Conservation (phyloP, 2,797 vertebrate genomes). For the Novumbra hubbsi region DNA sequence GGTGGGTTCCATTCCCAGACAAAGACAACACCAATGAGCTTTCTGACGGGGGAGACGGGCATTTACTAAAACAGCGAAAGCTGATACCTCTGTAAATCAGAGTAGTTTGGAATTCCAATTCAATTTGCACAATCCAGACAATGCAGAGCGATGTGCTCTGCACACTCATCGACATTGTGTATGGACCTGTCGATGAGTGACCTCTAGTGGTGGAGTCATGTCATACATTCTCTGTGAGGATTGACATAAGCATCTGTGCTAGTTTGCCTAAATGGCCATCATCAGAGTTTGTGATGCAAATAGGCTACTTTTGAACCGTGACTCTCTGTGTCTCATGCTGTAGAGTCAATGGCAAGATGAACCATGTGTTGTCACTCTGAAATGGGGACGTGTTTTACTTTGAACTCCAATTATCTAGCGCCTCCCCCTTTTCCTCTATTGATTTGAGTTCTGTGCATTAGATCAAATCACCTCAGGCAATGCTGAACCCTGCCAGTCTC, state of each 20-base stretch:
- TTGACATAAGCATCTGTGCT: neutral
- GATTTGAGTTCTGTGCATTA: neutral
- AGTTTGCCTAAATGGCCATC: neutral
- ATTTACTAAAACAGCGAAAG: conserved; percentile 11
- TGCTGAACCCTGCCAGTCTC: neutral
- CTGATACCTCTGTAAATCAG: conserved; percentile 6
- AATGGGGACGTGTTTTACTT: neutral
- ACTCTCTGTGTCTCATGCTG: neutral
- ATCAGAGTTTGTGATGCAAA: conserved; percentile 1
- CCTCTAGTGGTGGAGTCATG: conserved; percentile 54
- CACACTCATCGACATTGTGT: too few species aligned
- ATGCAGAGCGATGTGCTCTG: neutral
- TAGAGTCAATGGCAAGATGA: neutral
- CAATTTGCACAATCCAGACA: conserved; percentile 9
- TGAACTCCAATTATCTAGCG: neutral
- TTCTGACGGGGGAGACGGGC: conserved; percentile 17
- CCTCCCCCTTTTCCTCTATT: neutral
- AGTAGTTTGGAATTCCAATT: conserved; percentile 5
- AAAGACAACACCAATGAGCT: conserved; percentile 9
- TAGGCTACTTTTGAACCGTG: neutral
- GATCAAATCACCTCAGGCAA: neutral
- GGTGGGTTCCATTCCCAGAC: neutral
- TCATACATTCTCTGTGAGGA: neutral
- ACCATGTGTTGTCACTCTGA: neutral
- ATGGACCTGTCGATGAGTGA: conserved; percentile 36